Evolutionary conservation across 2,113 vertebrate genomes (phyloP).

Genomic region (Tupaia tana): DNA sequence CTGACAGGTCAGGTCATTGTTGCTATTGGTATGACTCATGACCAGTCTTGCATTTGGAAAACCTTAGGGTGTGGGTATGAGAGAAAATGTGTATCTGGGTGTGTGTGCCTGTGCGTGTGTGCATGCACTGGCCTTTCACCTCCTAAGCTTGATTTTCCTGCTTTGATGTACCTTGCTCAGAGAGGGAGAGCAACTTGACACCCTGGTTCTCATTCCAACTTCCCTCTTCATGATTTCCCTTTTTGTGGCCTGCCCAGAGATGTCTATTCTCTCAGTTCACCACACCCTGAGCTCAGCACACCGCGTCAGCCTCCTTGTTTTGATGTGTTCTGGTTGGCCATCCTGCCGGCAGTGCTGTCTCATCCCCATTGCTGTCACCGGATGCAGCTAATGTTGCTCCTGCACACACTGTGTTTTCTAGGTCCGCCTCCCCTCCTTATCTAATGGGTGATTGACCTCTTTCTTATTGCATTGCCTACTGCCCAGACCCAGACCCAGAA

Average conservation of each 20-base stretch:
- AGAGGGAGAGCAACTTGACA: neutral
- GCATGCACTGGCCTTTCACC: neutral
- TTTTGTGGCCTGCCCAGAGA: neutral
- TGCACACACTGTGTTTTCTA: neutral
- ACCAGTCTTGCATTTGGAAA: neutral
- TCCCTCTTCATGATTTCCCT: neutral
- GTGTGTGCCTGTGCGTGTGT: neutral
- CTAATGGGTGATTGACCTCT: neutral
- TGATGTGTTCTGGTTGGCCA: neutral
- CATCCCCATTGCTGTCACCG: fast-evolving
- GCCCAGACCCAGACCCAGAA: neutral
- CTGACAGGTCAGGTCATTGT: constrained; percentile 5
- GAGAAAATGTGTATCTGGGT: neutral
- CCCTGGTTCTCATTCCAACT: neutral
- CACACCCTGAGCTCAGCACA: neutral
- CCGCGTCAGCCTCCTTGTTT: neutral
- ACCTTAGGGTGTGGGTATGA: neutral
- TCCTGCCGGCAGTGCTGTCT: neutral
- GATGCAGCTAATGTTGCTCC: neutral
- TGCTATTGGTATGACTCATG: constrained; percentile 39
- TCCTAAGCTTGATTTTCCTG: neutral
- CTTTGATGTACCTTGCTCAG: neutral
- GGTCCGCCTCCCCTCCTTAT: neutral
- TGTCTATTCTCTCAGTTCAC: neutral
- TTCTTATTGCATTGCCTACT: fast-evolving